Base-by-base conservation (phyloP, 2,888 invertebrate genomes). In the Pristionchus fissidentatus region DNA sequence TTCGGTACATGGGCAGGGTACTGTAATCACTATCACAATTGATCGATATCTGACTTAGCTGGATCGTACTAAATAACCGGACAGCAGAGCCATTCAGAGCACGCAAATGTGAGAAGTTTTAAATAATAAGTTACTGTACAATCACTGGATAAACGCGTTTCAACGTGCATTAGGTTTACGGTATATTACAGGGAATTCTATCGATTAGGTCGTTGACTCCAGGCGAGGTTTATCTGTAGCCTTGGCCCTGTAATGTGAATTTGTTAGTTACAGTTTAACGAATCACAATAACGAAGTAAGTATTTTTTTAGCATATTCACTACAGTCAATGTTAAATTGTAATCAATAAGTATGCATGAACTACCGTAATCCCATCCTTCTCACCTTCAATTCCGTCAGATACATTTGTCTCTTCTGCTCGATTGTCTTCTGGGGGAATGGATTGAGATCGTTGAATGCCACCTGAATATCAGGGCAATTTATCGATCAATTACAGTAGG, bases 361-460 rank as follows among this genome's bases (percentile, higher is more conserved):
- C 57, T n/a, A 57, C 2, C 26, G 26, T 57, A 26, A 29, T 26
- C 26, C 29, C 4, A 62, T 43, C 41, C 26, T 13, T 19, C 85
- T 26, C 19, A 84, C 93, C 88, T 92, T 93, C 57, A 93, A 87
- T 29, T 92, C 90, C 81, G 92, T 92, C 84, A 93, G 87, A 87
- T 93, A 94, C 84, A 92, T 89, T 15, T 91, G 91, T 84, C 94
- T 93, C 85, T 93, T 94, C 41, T 92, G 89, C 57, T 92, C 90
- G 52, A 94, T 93, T 84, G 92, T 90, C 83, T 93, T 92, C 83
- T 93, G 91, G 3, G 94, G 93, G 88, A 94, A 94, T 15, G 94
- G 94, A 86, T 93, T 93, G 85, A 94, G 88, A 43, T 93, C 93
- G 85, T 93, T 92, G 91, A 94, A 94, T 3, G 94, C 94, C 77